A percentile compares a stretch with the other conserved stretches of the same genome.
phyloP scores from a whole-genome alignment of 2,888 invertebrate species.

The Aphodius sticticus region DNA sequence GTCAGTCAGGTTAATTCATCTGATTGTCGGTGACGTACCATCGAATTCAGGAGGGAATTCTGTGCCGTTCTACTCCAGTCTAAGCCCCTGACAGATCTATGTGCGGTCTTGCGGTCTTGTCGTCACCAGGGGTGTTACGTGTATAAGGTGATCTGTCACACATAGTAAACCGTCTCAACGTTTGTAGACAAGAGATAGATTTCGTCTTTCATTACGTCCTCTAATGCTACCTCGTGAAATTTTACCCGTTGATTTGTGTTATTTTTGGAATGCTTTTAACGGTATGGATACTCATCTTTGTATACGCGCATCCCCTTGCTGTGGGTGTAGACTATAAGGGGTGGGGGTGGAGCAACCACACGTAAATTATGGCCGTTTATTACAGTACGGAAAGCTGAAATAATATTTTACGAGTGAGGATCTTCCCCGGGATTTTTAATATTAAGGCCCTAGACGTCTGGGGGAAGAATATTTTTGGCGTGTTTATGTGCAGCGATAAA shows the following conservation, averaged over 20 bases:
- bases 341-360: background rate
- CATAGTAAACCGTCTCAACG: background rate
- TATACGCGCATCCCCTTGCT: background rate
- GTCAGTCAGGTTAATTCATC: no score
- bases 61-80: constrained; percentile 5
- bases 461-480: background rate
- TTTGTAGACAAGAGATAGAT: background rate
- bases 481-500: background rate
- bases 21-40: background rate
- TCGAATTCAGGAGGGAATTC: background rate
- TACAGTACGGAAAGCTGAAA: background rate
- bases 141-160: constrained; percentile 55
- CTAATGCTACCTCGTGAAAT: background rate
- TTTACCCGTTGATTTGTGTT: constrained; percentile 9
- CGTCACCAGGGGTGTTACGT: constrained; percentile 47
- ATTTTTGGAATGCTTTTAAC: background rate
- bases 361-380: background rate
- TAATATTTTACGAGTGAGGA: background rate
- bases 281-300: background rate
- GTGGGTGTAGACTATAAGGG: background rate
- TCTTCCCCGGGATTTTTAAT: background rate
- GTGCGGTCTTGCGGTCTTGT: constrained; percentile 52
- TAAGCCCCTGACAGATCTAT: constrained; percentile 51
- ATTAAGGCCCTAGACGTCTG: background rate
- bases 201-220: background rate